These are phyloP conservation scores for Notolepis coatsorum DNA, from an alignment of 2,797 vertebrate genomes.

Conservation along the genomic window DNA sequence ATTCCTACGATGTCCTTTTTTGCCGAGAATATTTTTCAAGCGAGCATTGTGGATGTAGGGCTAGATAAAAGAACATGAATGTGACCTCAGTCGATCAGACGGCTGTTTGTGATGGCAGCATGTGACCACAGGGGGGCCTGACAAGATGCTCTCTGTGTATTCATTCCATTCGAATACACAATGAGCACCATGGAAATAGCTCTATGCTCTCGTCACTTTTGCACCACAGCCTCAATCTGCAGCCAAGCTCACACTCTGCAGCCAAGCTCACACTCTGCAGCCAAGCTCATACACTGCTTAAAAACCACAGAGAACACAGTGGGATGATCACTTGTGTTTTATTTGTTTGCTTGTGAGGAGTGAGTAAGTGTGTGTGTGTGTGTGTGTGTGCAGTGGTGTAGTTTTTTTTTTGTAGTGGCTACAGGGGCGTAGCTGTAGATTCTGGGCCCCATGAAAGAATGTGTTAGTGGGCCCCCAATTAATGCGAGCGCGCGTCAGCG, in stretches of 20 bases:
- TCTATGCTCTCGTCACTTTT: neutral
- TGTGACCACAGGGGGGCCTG: conserved; percentile 51
- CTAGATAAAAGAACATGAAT: neutral
- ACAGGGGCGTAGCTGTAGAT: no score
- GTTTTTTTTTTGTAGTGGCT: no score
- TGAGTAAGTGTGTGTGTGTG: no score
- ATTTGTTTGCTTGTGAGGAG: no score
- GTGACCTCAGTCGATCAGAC: conserved; percentile 19
- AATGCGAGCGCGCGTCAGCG: no score
- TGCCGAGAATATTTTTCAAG: neutral
- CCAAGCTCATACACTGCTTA: neutral
- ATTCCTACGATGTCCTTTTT: no score
- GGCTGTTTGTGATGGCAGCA: conserved; percentile 45
- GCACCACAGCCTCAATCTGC: neutral
- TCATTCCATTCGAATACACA: neutral
- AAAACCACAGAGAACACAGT: no score
- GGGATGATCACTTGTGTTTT: no score
- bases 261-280: neutral
- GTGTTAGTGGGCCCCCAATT: no score
- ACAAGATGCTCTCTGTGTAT: neutral
- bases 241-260: neutral
- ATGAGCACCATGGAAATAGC: neutral
- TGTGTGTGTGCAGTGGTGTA: no score
- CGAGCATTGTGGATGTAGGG: neutral
- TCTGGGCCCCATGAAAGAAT: no score